Conservation (phyloP, 2,888 invertebrate genomes). For the Volucella inflata region DNA sequence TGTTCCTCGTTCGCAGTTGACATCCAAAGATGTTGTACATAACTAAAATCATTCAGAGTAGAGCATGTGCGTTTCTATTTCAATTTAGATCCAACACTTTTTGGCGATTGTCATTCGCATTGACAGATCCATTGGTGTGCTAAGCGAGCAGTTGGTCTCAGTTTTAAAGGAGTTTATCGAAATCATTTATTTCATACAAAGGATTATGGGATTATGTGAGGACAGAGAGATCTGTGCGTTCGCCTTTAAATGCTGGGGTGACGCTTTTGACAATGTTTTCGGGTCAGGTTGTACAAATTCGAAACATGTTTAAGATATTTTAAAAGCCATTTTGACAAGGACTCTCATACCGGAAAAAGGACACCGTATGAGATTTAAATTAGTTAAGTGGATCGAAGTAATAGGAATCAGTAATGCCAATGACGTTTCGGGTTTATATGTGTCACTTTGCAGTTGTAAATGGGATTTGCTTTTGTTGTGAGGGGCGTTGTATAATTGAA, state of each 20-base stretch:
- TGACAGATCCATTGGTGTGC: conserved; percentile 72
- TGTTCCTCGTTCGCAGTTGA: too few relatives aligned
- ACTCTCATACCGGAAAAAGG: conserved; percentile 37
- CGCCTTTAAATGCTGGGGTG: conserved; percentile 59
- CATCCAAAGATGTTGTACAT: not conserved
- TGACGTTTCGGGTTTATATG: conserved; percentile 53
- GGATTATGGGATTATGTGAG: conserved; percentile 71
- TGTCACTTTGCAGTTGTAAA: conserved; percentile 69
- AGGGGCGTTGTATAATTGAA: conserved; percentile 72
- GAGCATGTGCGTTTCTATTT: conserved; percentile 59
- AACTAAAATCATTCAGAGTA: conserved; percentile 14
- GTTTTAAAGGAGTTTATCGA: conserved; percentile 70
- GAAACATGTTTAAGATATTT: conserved; percentile 74
- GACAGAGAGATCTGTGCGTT: conserved; percentile 48
- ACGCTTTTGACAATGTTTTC: conserved; percentile 69
- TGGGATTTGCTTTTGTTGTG: conserved; percentile 63
- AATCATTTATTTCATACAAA: conserved; percentile 68
- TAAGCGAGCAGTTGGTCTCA: conserved; percentile 67
- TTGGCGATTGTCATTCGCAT: conserved; percentile 73
- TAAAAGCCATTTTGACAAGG: conserved; percentile 70
- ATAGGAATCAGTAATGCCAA: conserved; percentile 57
- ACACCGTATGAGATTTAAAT: conserved; percentile 72
- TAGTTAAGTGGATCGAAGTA: conserved; percentile 74
- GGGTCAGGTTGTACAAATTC: conserved; percentile 75
- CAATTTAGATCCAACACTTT: conserved; percentile 63